Conservation (phyloP, 2,888 invertebrate genomes). For the Hydropsyche betteni region DNA sequence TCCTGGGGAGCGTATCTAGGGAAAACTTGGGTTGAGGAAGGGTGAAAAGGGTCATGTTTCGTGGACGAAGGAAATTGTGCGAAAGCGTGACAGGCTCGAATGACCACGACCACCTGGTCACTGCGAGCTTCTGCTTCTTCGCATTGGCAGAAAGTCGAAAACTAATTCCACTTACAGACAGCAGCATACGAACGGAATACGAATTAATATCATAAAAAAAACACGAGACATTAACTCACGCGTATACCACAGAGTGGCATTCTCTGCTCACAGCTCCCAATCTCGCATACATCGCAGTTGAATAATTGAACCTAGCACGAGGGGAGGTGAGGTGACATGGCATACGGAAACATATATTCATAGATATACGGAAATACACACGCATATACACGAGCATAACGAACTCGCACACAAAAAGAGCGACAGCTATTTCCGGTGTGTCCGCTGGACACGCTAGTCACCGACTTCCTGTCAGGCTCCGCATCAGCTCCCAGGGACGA, state of each 20-base stretch:
- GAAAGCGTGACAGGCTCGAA: slow-evolving; percentile 10
- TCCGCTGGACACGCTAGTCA: slow-evolving; percentile 39
- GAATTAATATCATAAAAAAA: too few species aligned
- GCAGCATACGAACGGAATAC: too few species aligned
- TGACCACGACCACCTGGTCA: slow-evolving; percentile 29
- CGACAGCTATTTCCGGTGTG: slow-evolving; percentile 39
- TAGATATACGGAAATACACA: too few species aligned
- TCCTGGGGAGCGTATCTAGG: not conserved
- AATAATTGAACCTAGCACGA: too few species aligned
- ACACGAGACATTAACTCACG: too few species aligned
- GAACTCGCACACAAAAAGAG: slow-evolving; percentile 24
- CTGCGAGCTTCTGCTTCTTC: not conserved
- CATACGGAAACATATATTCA: too few species aligned
- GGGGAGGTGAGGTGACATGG: too few species aligned
- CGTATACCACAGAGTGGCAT: too few species aligned
- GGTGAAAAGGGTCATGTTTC: slow-evolving; percentile 1
- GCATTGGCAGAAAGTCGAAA: not conserved
- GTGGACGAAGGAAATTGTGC: slow-evolving; percentile 30
- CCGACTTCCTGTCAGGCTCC: slow-evolving; percentile 37
- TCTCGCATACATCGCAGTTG: too few species aligned
- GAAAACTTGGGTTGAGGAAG: slow-evolving; percentile 8
- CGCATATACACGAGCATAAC: not conserved
- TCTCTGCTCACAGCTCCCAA: too few species aligned
- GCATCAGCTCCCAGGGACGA: slow-evolving; percentile 32
- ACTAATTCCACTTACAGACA: too few species aligned